Base-by-base conservation (phyloP, 2,113 vertebrate genomes). In the Eurypyga helias region DNA sequence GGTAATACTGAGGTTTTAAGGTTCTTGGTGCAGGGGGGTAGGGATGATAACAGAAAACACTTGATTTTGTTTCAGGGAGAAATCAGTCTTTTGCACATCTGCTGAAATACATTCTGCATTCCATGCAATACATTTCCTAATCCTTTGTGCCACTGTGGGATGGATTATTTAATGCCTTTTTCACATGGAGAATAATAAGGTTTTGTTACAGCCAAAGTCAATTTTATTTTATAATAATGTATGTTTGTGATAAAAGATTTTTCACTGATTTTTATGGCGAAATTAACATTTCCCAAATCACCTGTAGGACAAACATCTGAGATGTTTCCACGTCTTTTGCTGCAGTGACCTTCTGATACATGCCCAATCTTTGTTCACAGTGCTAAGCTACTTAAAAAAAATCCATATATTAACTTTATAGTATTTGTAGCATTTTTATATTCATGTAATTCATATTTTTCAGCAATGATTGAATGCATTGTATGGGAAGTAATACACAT, bases 121-220 rank as follows among this genome's bases (percentile, higher is more conserved):
- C 62, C 8, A 1, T 62, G 38, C 49, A 90, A 78, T 65, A 29
- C 9, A 36, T 89, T 86, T 96, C 18, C n/a, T 83, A 77, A 62
- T 93, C 41, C 75, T 98, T 96, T 97, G 89, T 96, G 87, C 92
- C 93, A 91, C 90, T 95, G 90, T 95, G 91, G 93, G 94, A 95
- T 97, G 85, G 93, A 89, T 97, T 94, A 55, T 77, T 94, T 98
- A 96, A 96, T 97, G 89, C 70, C 58, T 97, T 96, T 97, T 96
- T 67, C 75, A 86, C 51, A 49, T 93, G 90, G 85, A 96, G 85
- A 83, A 77, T 83, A 70, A 51, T 93, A 17, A 26, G 80, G 77
- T 87, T 96, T 94, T 64, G 11, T 85, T 92, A 64, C 64, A 80
- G 83, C 48, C 52, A 21, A 70, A 82, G 69, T 75, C 62, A 93